phyloP scores from a whole-genome alignment of 2,888 invertebrate species.

The Agrotis puta region DNA sequence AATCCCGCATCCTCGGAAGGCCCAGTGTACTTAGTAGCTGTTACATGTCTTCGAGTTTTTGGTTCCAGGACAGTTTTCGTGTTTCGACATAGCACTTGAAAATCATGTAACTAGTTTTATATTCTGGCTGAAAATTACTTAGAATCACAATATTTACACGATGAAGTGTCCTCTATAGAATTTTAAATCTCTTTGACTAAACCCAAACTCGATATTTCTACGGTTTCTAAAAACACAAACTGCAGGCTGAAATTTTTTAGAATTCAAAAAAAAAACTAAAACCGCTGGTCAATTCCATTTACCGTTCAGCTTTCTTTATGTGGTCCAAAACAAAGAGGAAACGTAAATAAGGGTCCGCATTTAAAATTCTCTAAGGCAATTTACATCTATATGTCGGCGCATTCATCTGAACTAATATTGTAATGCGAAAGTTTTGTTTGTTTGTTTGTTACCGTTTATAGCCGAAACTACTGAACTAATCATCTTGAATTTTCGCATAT shows the following conservation, averaged over 20 bases:
- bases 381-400: conserved; percentile 66
- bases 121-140: no score
- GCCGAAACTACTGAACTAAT: no score
- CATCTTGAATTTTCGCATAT: no score
- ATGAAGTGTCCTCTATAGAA: background rate
- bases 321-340: conserved; percentile 45
- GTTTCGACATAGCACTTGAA: no score
- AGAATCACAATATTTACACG: no score
- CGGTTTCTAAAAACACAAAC: background rate
- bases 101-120: no score
- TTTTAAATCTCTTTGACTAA: background rate
- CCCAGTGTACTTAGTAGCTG: no score
- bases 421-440: no score
- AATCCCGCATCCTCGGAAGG: no score
- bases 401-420: conserved; percentile 63
- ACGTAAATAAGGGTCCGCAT: conserved; percentile 64
- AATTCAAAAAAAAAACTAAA: conserved; percentile 47
- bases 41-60: no score
- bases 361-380: conserved; percentile 66
- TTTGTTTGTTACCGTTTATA: no score
- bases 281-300: conserved; percentile 46
- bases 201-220: background rate
- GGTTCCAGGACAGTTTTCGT: no score
- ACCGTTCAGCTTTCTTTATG: conserved; percentile 43
- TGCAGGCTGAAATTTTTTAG: conserved; percentile 5